Conservation (phyloP, 1,140 invertebrate genomes). For the Drosophila funebris region DNA sequence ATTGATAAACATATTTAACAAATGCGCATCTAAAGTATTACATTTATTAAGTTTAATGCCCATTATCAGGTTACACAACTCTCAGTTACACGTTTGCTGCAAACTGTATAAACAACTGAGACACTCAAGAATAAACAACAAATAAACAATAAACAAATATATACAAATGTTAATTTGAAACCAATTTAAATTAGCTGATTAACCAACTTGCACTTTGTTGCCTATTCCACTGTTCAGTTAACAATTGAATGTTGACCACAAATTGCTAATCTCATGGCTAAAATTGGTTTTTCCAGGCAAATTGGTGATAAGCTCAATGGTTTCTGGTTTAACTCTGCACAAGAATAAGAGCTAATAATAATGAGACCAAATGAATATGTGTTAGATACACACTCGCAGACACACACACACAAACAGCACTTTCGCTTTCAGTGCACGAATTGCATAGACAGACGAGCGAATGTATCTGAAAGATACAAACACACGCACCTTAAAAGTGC, state of each 20-base stretch:
- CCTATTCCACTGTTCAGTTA: neutral
- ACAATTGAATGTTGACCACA: neutral
- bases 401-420: conserved; percentile 31
- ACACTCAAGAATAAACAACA: neutral
- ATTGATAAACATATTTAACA: neutral
- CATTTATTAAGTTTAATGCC: neutral
- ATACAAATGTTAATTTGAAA: neutral
- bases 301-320: conserved; percentile 7
- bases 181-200: conserved; percentile 19
- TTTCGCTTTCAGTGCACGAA: conserved; percentile 54
- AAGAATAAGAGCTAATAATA: conserved; percentile 16
- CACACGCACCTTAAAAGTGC: conserved; percentile 21
- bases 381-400: conserved; percentile 1
- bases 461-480: conserved; percentile 39
- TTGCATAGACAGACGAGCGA: conserved; percentile 3
- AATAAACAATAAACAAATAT: neutral
- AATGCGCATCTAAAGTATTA: neutral
- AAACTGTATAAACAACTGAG: conserved; percentile 5
- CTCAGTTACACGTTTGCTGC: neutral
- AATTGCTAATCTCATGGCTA: conserved; percentile 7
- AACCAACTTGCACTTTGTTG: conserved; percentile 6
- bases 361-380: neutral
- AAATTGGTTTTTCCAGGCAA: conserved; percentile 19
- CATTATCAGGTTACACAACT: neutral
- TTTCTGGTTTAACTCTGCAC: neutral